Base-by-base conservation (phyloP, 2,888 invertebrate genomes). In the Andrena praecox region DNA sequence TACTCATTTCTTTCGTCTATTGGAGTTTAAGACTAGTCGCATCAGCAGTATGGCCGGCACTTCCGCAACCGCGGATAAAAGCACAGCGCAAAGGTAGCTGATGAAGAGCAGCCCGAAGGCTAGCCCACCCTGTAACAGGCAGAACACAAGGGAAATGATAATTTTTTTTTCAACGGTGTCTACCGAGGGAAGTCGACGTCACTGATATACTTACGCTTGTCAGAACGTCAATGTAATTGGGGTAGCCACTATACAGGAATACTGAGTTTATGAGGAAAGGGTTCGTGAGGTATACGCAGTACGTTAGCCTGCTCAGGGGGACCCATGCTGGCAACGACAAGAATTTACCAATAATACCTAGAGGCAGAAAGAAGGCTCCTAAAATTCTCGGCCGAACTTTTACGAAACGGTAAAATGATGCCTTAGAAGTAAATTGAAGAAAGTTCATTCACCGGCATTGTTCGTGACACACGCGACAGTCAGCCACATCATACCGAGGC, bases 211-310 rank as follows among this genome's bases (percentile, higher is more conserved):
- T 93, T 92, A 95, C 95, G 80, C 91, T 91, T 52, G 89, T 85
- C 60, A 93, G 75, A 31, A 93, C 79, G 16, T 94, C 94, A 1
- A 93, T 74, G 80, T 92, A 93, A 10, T 90, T 62, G 0, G 92
- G 70, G 2, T 88, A 82, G 77, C 94, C 94, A 52, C 92, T 88
- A 50, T 91, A 88, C 56, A 94, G 87, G 73, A 91, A 95, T 29
- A 95, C 90, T 59, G 95, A 92, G 71, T 93, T 94, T 79, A 96
- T 95, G 12, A 96, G 87, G 52, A 95, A 90, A 0, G 96, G 96
- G 93, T 96, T 96, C 33, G 96, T 85, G 42, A 96, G 92, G 89
- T 96, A 96, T 48, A 95, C 95, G 64, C 95, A 95, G 89, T 95
- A 96, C 0, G 96, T 95, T 48, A 96, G 88, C 80, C 95, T 94